These are phyloP conservation scores for Campaea margaritaria DNA, from an alignment of 2,888 invertebrate genomes.

Conservation along the genomic window DNA sequence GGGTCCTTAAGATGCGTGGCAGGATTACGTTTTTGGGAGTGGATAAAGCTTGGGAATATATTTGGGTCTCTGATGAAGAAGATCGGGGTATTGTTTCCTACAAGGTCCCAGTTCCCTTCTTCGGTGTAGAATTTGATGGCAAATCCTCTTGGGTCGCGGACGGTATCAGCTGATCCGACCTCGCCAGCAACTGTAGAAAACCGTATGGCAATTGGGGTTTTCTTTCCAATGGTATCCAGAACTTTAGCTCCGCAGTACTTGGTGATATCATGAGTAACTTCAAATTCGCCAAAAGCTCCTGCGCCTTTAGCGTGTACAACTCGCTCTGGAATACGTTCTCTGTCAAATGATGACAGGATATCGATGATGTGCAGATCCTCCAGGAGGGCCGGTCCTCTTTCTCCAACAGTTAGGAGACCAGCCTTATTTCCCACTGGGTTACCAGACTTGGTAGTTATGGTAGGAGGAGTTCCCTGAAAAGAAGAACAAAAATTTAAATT, in stretches of 20 bases:
- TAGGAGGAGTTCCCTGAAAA: slow-evolving; percentile 83
- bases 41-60: slow-evolving; percentile 97
- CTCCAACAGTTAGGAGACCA: slow-evolving; percentile 92
- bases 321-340: slow-evolving; percentile 97
- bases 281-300: slow-evolving; percentile 94
- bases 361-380: slow-evolving; percentile 94
- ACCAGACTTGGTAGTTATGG: slow-evolving; percentile 92
- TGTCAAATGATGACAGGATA: slow-evolving; percentile 92
- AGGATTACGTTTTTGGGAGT: slow-evolving; percentile 98
- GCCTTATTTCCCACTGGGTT: slow-evolving; percentile 91
- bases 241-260: slow-evolving; percentile 92
- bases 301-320: slow-evolving; percentile 99
- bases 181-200: slow-evolving; percentile 96
- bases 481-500: slow-evolving; percentile 24
- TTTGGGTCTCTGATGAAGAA: slow-evolving; percentile 97
- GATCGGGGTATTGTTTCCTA: slow-evolving; percentile 96
- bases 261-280: slow-evolving; percentile 94
- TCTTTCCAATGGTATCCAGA: slow-evolving; percentile 91
- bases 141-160: slow-evolving; percentile 96
- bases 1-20: slow-evolving; percentile 95
- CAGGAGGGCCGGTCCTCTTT: slow-evolving; percentile 93
- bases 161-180: slow-evolving; percentile 95
- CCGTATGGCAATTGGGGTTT: slow-evolving; percentile 91
- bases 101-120: slow-evolving; percentile 97
- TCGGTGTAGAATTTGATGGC: slow-evolving; percentile 97